These are phyloP conservation scores for Melikaiella ostensackeni DNA, from an alignment of 2,888 invertebrate species.

Conservation along the genomic window DNA sequence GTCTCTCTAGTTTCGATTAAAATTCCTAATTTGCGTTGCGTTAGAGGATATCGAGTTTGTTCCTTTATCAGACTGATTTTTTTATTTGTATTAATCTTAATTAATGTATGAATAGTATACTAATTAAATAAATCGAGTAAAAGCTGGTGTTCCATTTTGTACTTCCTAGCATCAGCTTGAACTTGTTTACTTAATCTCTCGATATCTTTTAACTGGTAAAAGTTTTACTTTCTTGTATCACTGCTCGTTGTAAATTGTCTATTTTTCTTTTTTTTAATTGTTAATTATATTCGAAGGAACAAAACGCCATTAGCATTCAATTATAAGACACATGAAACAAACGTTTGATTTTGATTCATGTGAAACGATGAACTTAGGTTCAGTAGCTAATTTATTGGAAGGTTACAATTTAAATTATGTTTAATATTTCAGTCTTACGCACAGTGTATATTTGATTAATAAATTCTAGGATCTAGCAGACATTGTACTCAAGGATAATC, in stretches of 20 bases:
- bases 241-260: conserved; percentile 42
- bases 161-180: not conserved
- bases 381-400: conserved; percentile 37
- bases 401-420: conserved; percentile 34
- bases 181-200: not conserved
- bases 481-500: not conserved
- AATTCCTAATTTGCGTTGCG: not conserved
- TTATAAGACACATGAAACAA: conserved; percentile 3
- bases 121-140: conserved; percentile 1
- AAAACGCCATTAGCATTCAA: conserved; percentile 3
- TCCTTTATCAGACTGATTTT: conserved; percentile 5
- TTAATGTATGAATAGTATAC: conserved; percentile 2
- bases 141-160: not conserved
- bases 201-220: conserved; percentile 25
- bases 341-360: conserved; percentile 27
- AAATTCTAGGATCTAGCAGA: conserved; percentile 32
- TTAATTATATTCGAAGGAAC: not conserved
- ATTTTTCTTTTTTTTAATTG: conserved; percentile 22
- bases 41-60: conserved; percentile 23
- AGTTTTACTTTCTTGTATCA: conserved; percentile 19
- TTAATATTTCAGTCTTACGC: conserved; percentile 16
- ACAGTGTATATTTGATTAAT: conserved; percentile 35
- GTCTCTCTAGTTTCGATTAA: conserved; percentile 12
- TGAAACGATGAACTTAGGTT: conserved; percentile 31
- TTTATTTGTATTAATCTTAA: not conserved